Base-by-base conservation (phyloP, 2,888 invertebrate species). In the Drosophila niveifrons region DNA sequence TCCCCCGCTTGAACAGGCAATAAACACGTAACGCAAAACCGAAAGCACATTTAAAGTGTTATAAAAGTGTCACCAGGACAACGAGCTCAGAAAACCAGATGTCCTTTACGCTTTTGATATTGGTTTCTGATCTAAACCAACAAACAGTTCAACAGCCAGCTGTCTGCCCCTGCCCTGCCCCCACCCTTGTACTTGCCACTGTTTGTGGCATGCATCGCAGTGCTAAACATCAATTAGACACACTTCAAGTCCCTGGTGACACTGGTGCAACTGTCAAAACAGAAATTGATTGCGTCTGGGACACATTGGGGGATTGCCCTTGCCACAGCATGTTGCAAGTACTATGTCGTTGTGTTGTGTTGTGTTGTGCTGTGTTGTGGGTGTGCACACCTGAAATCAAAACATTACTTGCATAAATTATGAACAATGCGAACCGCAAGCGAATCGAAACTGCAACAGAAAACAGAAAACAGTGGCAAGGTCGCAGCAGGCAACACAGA, bases 401-500 rank as follows among this genome's bases (percentile, higher is more conserved):
- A 88, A 82, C 80, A 88, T 88, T 89, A 89, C 87, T 88, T 83
- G 86, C 89, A 87, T 78, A 86, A 88, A 85, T 78, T 66, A 78
- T 69, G 23, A 67, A 80, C 74, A 83, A 77, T 68, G 80, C 61
- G 50, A 75, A 72, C 71, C 71, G 76, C 83, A 84, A 78, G 52
- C 66, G 47, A 68, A 76, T 66, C 43, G 66, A 75, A 67, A 62
- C 39, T 58, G 64, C 72, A 41, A 66, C 66, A 61, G 50, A 52
- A 34, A 48, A 50, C 66, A 53, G 66, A 66, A 58, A 80, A 72
- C 82, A 58, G 82, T 76, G 82, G 84, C 82, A 85, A 82, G 82
- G 86, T 82, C 78, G 66, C 59, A 50, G 59, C 69, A 58, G 66
- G 78, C 65, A 61, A 56, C 6, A 31, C 4, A 29, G 2, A 1